Evolutionary conservation across 2,113 vertebrate species (phyloP), one percentile per base, ranked within the genome.

Genomic region (Petrocephalus zakoni): DNA sequence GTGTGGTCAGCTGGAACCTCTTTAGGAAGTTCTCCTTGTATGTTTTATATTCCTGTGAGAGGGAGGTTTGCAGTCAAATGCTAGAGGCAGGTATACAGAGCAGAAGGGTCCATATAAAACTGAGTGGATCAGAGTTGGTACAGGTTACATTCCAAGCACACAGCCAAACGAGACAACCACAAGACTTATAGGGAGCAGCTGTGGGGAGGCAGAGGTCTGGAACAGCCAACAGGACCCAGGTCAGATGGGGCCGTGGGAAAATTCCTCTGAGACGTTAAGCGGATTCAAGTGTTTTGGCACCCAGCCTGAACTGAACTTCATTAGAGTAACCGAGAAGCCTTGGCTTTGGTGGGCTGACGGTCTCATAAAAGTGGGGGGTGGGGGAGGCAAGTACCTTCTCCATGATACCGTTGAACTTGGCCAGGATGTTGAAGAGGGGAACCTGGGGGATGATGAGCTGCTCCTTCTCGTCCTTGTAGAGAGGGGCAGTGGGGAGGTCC

Each of bases 11-110:
- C 96, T 99, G 98, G 93, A 99, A 99, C 52, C 95, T 95, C 94
- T 99, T 99, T 61, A 99, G 96, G 87, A 99, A 99, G 91, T 99
- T 99, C 92, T 99, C 98, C 93, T 99, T 99, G 94, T 99, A 99
- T 15, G 98, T 99, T 93, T 99, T 99, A 93, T 99, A 99, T 87
- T 99, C 98, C 96, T 98, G 90, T 22, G 88, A 52, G 75, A 11
- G 13, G 90, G 81, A 89, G 29, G 19, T 88, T 34, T 22, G 42
- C 7, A 82, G 55, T 58, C 61, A 25, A 25, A 25, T 64, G 22
- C 58, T 61, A 0, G 22, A 61, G 22, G 17, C 37, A 17, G 49
- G 25, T 34, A 37, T 6, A 29, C 19, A 21, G 56, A 58, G 21
- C 17, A 58, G 19, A 19, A 58, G 4, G 5, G 34, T 19, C 72